A percentile compares a stretch with the other conserved stretches of the same genome.
Evolutionary conservation across 2,797 vertebrate species (phyloP).

Genomic region (Anabas testudineus): DNA sequence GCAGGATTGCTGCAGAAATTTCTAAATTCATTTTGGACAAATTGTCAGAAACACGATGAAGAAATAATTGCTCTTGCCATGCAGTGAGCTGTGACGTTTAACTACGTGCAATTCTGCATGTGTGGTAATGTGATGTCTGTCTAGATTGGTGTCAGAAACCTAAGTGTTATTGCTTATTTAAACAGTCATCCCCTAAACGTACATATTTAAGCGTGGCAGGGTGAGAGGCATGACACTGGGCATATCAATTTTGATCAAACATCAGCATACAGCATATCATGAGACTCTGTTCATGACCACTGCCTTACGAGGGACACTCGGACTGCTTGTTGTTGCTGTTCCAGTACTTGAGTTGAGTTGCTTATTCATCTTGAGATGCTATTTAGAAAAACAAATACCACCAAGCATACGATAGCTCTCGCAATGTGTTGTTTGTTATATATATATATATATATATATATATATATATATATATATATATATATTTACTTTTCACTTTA

Average conservation of each 20-base stretch:
- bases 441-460: too few relatives aligned
- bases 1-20: constrained; percentile 42
- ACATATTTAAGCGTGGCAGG: neutral
- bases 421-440: constrained; percentile 24
- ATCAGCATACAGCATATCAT: constrained; percentile 5
- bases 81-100: constrained; percentile 51
- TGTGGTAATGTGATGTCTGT: constrained; percentile 40
- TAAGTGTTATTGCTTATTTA: neutral
- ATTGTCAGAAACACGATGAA: constrained; percentile 61
- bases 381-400: constrained; percentile 31
- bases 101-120: constrained; percentile 26
- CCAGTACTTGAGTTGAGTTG: neutral
- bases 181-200: constrained; percentile 18
- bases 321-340: neutral
- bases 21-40: constrained; percentile 56
- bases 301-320: constrained; percentile 3
- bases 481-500: too few relatives aligned
- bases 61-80: constrained; percentile 49
- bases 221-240: constrained; percentile 7
- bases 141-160: constrained; percentile 13
- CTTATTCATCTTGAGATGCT: constrained; percentile 30
- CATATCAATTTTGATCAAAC: constrained; percentile 10
- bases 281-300: neutral
- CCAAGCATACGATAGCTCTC: neutral
- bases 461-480: too few relatives aligned